Conservation (phyloP, 2,888 invertebrate genomes). For the Chrysina gloriosa region DNA sequence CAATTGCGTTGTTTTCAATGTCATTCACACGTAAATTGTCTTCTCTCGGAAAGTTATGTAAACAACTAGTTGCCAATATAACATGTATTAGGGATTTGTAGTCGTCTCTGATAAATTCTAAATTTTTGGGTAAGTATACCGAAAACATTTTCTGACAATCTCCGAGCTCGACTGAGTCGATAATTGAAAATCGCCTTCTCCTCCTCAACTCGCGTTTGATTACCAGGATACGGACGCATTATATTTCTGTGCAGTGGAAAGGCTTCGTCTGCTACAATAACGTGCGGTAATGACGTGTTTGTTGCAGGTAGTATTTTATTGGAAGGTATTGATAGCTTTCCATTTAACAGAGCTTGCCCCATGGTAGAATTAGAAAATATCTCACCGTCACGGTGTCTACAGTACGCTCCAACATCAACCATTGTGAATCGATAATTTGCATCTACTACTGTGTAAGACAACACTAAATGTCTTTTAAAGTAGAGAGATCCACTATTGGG, state of each 20-base stretch:
- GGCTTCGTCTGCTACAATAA: slow-evolving; percentile 24
- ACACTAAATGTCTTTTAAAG: slow-evolving; percentile 1
- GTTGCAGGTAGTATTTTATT: slow-evolving; percentile 1
- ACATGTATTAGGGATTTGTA: too few species aligned
- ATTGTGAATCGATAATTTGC: slow-evolving; percentile 31
- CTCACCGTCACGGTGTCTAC: slow-evolving; percentile 27
- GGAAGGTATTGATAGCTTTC: slow-evolving; percentile 8
- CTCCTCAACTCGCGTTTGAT: slow-evolving; percentile 4
- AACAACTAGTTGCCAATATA: too few species aligned
- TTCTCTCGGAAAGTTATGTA: too few species aligned
- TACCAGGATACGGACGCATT: slow-evolving; percentile 22
- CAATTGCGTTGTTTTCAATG: too few species aligned
- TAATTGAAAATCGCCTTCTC: slow-evolving; percentile 20
- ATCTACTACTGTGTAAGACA: slow-evolving; percentile 12
- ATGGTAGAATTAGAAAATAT: slow-evolving; percentile 21
- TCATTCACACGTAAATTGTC: too few species aligned
- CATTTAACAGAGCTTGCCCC: slow-evolving; percentile 23
- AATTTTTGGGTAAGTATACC: background rate
- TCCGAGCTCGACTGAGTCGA: slow-evolving; percentile 13
- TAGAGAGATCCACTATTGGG: slow-evolving; percentile 10
- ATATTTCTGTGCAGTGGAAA: slow-evolving; percentile 21
- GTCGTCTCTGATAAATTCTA: too few species aligned
- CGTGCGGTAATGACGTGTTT: slow-evolving; percentile 13
- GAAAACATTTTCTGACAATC: too few species aligned
- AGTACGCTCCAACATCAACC: slow-evolving; percentile 32